phyloP scores from a whole-genome alignment of 2,797 vertebrate genomes.

The Bufotes viridis region DNA sequence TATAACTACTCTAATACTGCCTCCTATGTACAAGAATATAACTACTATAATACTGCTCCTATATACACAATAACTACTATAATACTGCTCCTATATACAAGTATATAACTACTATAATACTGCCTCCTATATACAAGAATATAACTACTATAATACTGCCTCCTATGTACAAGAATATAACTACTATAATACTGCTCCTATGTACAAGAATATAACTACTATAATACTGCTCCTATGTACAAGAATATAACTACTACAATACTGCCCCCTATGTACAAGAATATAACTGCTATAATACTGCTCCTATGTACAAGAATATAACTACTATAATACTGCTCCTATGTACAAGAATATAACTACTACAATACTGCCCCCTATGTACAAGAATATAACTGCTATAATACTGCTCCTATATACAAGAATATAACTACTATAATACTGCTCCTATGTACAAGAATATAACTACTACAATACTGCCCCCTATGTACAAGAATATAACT shows the following conservation, averaged over 20 bases:
- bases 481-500: conserved; percentile 1
- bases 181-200: not conserved
- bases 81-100: not conserved
- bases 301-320: conserved; percentile 3
- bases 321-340: conserved; percentile 10
- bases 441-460: not conserved
- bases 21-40: not conserved
- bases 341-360: conserved; percentile 12
- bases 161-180: not conserved
- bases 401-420: not conserved
- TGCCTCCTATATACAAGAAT: not conserved
- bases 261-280: not conserved
- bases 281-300: conserved; percentile 4
- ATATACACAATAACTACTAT: conserved; percentile 3
- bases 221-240: not conserved
- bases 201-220: not conserved
- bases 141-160: not conserved
- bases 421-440: not conserved
- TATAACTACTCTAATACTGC: conserved; percentile 1
- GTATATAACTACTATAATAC: conserved; percentile 8
- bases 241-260: not conserved
- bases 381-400: conserved; percentile 10
- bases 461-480: not conserved
- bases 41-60: not conserved
- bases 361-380: conserved; percentile 2